Evolutionary conservation across 2,797 vertebrate species (phyloP).

Genomic region (Corythornis leucogaster): DNA sequence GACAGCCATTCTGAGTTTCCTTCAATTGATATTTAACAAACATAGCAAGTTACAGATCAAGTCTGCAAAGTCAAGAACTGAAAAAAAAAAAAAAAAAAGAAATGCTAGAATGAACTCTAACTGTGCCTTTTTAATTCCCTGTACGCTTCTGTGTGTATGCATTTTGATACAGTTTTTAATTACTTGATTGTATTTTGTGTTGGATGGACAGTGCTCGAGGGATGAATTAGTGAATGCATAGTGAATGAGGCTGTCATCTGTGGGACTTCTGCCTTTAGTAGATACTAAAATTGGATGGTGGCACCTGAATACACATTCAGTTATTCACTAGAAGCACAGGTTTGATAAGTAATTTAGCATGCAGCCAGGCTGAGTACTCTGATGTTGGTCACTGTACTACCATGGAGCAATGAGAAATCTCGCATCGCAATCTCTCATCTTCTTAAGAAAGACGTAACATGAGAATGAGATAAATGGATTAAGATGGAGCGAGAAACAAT

Average conservation of each 20-base stretch:
- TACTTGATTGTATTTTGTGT: slow-evolving; percentile 5
- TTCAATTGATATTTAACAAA: neutral
- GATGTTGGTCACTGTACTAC: neutral
- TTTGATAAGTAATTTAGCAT: neutral
- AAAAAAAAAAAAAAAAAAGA: slow-evolving; percentile 7
- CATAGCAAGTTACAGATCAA: neutral
- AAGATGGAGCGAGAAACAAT: neutral
- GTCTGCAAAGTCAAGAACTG: neutral
- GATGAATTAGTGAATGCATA: neutral
- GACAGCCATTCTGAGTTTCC: neutral
- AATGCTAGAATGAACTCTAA: slow-evolving; percentile 1
- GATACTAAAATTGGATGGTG: neutral
- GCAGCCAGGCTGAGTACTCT: neutral
- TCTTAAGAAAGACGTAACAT: neutral
- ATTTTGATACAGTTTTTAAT: slow-evolving; percentile 39
- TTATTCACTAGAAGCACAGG: neutral
- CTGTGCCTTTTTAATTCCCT: slow-evolving; percentile 15
- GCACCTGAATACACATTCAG: neutral
- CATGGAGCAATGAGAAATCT: neutral
- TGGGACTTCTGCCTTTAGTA: neutral
- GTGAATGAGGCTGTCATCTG: neutral
- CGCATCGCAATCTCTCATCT: neutral
- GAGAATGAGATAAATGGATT: neutral
- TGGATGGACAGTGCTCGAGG: neutral
- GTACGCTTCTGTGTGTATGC: neutral